These are phyloP conservation scores for Protonibea diacanthus DNA, from an alignment of 2,797 vertebrate genomes.

Conservation along the genomic window DNA sequence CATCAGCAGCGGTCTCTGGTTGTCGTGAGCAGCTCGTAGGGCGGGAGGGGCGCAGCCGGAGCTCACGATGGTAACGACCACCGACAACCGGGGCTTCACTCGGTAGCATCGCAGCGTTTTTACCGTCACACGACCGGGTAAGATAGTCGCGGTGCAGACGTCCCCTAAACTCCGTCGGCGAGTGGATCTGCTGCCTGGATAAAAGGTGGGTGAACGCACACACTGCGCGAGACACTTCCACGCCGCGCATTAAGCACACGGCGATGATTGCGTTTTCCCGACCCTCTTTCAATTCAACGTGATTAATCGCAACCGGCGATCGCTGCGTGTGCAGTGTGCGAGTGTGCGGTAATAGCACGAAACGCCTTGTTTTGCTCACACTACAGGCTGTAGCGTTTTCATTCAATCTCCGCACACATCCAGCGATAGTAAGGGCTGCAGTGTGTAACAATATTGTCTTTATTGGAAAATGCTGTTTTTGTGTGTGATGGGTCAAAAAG, in stretches of 20 bases:
- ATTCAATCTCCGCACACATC: no score
- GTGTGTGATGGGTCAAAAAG: conserved; percentile 64
- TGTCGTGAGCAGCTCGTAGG: conserved; percentile 55
- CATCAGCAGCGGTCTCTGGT: conserved; percentile 33
- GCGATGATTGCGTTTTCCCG: conserved; percentile 16
- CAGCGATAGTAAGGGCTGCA: conserved; percentile 8
- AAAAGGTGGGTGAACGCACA: conserved; percentile 90
- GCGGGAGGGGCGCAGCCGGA: conserved; percentile 67
- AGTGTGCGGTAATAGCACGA: conserved; percentile 22
- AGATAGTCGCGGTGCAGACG: conserved; percentile 94
- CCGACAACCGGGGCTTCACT: conserved; percentile 70
- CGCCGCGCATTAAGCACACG: conserved; percentile 17
- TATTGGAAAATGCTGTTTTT: conserved; percentile 2
- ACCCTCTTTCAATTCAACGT: conserved; percentile 66
- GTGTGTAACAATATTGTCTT: conserved; percentile 15
- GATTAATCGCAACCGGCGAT: conserved; percentile 71
- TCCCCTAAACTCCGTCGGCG: conserved; percentile 89
- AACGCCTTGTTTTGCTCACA: conserved; percentile 29
- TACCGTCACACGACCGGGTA: conserved; percentile 77
- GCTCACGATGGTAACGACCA: conserved; percentile 76
- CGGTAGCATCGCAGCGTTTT: conserved; percentile 52
- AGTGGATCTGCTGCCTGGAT: conserved; percentile 97
- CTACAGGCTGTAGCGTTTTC: not conserved
- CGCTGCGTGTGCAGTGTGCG: conserved; percentile 51
- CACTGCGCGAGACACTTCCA: conserved; percentile 25